Evolutionary conservation across 2,888 invertebrate species (phyloP), one percentile per base, ranked within the genome.

Genomic region (Caenorhabditis japonica): DNA sequence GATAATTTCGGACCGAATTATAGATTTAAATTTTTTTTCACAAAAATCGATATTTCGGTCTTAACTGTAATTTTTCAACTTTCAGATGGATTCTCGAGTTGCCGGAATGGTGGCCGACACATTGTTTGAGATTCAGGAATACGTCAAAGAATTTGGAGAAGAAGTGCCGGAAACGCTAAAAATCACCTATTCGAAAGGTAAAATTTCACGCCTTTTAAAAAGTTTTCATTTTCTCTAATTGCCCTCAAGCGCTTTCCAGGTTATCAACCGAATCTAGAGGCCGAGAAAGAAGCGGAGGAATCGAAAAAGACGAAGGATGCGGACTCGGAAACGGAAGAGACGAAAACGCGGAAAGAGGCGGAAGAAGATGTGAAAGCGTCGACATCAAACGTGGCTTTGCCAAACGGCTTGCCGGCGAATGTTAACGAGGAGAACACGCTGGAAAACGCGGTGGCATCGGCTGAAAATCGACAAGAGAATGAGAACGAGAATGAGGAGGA

Each of bases 71-170:
- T n/a, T n/a, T n/a, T 47, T 25, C 12, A 5, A 41, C 44, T 69
- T 83, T 49, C 59, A 86, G 86, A 87, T 88, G 87, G 88, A 88
- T 66, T 84, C 85, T 4, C 84, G 87, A 12, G 87, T 85, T 13
- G 87, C 87, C 8, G 82, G 77, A 43, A 84, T 83, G 81, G 75
- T 88, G 8, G 84, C 87, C 27, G 85, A 86, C 47, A 81, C 85
- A 7, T 80, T 87, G 13, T 87, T 62, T 77, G 86, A 85, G 38
- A 77, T 87, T 34, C 87, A 87, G 34, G 64, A 69, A 23, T 64
- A 52, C 34, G 64, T 72, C 15, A 52, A 58, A 38, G 64, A 69
- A 13, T 58, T 60, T 33, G 69, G 62, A n/a, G 73, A 74, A 44
- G 68, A 56, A 13, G 38, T 55, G n/a, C 72, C 72, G 1, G 72